Conservation (phyloP, 2,888 invertebrate species). For the Tuta absoluta region DNA sequence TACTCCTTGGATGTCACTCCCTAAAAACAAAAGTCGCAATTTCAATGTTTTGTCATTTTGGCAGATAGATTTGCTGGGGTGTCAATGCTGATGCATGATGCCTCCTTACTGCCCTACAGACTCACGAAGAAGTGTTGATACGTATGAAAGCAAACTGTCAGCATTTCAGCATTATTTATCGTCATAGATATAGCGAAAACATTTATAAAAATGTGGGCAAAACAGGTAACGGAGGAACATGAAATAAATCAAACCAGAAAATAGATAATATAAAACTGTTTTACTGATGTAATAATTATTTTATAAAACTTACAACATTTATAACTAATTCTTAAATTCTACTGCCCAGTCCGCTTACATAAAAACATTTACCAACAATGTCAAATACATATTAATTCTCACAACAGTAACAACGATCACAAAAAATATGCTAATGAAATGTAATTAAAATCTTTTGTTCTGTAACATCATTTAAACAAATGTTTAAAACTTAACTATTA, state of each 20-base stretch:
- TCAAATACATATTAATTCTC: conserved; percentile 32
- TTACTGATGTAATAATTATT: conserved; percentile 31
- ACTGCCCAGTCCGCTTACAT: conserved; percentile 53
- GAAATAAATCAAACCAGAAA: not conserved
- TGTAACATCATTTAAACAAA: conserved; percentile 13
- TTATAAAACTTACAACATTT: conserved; percentile 34
- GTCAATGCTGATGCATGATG: too few species aligned
- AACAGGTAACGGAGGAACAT: too few species aligned
- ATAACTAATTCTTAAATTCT: conserved; percentile 36
- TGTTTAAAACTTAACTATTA: not conserved
- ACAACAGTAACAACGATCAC: conserved; percentile 31
- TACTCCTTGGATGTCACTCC: too few species aligned
- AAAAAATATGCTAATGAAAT: conserved; percentile 28
- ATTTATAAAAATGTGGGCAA: too few species aligned
- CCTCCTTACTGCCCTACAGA: too few species aligned
- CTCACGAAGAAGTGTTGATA: too few species aligned
- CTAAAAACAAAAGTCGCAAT: too few species aligned
- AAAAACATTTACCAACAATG: conserved; percentile 31
- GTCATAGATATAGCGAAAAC: too few species aligned
- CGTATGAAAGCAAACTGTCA: too few species aligned
- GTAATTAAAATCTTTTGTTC: conserved; percentile 27
- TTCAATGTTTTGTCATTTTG: too few species aligned
- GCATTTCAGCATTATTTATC: too few species aligned
- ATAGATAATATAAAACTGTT: conserved; percentile 33
- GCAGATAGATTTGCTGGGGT: too few species aligned